Conservation (phyloP, 2,797 vertebrate genomes). For the Aphelocoma californica region DNA sequence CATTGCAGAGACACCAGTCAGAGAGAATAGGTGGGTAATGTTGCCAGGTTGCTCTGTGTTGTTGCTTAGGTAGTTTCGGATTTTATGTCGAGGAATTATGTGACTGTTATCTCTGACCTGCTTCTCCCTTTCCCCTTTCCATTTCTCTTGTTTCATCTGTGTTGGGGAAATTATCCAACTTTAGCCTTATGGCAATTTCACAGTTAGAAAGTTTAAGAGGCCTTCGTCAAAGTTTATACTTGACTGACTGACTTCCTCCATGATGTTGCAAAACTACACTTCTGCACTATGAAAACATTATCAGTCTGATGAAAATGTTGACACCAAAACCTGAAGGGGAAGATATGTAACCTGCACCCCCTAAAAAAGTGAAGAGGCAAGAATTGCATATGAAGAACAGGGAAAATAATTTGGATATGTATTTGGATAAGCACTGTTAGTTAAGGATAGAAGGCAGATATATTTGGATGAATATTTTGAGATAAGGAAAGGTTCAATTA, state of each 20-base stretch:
- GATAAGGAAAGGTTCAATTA: rapidly evolving
- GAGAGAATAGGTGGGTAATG: not conserved
- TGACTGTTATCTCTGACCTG: not conserved
- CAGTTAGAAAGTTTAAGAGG: not conserved
- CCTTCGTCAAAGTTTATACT: not conserved
- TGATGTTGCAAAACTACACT: not conserved
- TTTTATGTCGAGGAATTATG: not conserved
- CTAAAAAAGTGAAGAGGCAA: not conserved
- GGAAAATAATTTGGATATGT: not conserved
- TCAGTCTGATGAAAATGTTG: not conserved
- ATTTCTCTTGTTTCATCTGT: not conserved
- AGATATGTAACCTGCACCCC: not conserved
- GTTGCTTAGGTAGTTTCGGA: not conserved
- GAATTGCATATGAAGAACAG: not conserved
- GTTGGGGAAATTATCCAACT: not conserved
- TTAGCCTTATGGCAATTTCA: not conserved
- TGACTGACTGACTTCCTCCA: not conserved
- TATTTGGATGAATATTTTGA: not conserved
- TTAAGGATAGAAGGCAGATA: not conserved
- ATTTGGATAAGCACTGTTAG: not conserved
- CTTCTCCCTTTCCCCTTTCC: not conserved
- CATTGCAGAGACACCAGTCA: not conserved
- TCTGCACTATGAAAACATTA: not conserved
- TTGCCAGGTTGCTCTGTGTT: not conserved
- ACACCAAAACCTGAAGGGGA: not conserved